Percentiles rank a stretch among this genome's conserved stretches.
These are phyloP conservation scores for Urocitellus parryii DNA, from an alignment of 2,113 vertebrate species.

Conservation along the genomic window DNA sequence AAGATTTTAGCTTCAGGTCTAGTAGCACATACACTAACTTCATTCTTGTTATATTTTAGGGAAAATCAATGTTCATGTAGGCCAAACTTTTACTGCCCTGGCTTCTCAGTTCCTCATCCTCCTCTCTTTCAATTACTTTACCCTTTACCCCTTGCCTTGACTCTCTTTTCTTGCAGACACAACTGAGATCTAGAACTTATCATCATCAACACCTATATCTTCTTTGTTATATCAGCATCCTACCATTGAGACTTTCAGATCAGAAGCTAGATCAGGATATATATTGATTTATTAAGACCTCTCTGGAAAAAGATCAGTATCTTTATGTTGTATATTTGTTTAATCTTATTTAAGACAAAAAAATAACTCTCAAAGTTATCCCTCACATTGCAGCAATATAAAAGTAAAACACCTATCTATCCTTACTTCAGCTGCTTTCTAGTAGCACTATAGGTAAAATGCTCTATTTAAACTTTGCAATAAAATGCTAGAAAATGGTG, in stretches of 20 bases:
- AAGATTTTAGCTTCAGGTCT: neutral
- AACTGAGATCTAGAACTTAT: neutral
- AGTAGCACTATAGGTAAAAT: slow-evolving; percentile 48
- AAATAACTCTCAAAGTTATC: neutral
- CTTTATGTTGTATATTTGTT: neutral
- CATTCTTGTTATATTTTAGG: neutral
- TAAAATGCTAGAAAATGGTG: slow-evolving; percentile 25
- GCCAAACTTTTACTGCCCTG: neutral
- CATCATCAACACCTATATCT: neutral
- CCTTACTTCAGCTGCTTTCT: slow-evolving; percentile 63
- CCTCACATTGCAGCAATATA: neutral
- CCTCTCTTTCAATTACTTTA: neutral
- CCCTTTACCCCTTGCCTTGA: neutral
- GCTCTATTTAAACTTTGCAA: slow-evolving; percentile 59
- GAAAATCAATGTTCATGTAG: neutral
- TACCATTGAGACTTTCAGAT: neutral
- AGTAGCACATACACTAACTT: neutral
- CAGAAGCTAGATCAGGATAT: neutral
- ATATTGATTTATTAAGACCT: neutral
- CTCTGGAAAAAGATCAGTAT: neutral
- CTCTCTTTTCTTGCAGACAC: neutral
- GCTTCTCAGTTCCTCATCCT: neutral
- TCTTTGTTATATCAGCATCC: neutral
- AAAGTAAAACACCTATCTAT: neutral
- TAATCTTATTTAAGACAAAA: neutral